Evolutionary conservation across 2,888 invertebrate species (phyloP).

Genomic region (Muscina levida): DNA sequence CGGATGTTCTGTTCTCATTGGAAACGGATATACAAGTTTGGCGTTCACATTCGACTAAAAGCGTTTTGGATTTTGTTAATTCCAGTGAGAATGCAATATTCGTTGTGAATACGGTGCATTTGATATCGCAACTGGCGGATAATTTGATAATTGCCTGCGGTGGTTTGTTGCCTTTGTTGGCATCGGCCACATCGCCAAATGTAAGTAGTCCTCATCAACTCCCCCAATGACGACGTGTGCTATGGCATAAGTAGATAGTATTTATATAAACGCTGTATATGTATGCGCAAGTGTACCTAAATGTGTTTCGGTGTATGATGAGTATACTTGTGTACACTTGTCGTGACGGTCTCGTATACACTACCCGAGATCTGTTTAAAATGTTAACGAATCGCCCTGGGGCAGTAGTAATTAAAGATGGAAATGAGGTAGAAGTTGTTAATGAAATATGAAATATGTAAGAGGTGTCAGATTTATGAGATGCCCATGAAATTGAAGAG

Average conservation of each 20-base stretch:
- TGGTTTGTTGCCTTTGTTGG: conserved; percentile 95
- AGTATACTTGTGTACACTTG: neutral
- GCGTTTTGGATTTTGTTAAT: conserved; percentile 98
- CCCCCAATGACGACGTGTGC: no score
- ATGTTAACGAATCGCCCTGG: neutral
- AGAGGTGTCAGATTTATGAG: no score
- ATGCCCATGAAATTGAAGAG: no score
- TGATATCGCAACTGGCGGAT: conserved; percentile 99
- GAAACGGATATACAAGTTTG: conserved; percentile 98
- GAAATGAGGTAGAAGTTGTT: neutral
- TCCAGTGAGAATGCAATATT: conserved; percentile 99
- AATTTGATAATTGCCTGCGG: conserved; percentile 99
- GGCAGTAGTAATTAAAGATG: neutral
- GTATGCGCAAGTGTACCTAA: no score
- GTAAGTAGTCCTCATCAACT: no score
- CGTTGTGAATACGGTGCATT: conserved; percentile 99
- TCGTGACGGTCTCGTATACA: neutral
- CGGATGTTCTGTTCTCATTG: conserved; percentile 96
- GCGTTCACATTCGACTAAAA: conserved; percentile 96
- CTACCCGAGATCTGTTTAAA: neutral
- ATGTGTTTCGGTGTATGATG: no score
- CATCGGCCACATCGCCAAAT: conserved; percentile 99
- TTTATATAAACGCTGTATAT: neutral
- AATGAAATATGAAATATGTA: no score
- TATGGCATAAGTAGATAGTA: no score